Base-by-base conservation (phyloP, 2,797 vertebrate genomes). In the Ambastaia sidthimunki region DNA sequence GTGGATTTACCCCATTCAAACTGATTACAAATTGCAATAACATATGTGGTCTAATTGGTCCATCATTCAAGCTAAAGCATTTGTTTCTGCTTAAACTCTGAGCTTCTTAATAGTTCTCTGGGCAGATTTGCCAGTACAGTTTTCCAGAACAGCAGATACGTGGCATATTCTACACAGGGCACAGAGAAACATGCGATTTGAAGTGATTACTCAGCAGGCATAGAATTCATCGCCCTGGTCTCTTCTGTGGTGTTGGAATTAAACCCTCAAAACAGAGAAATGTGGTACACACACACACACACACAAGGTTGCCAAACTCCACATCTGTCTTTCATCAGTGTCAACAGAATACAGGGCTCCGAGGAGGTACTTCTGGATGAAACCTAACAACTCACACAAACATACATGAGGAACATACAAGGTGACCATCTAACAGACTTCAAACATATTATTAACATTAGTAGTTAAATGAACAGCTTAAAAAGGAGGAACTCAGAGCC, bases 251-350 rank as follows among this genome's bases (percentile, higher is more conserved):
- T 57, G 62, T 21, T 72, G 66, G 31, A 47, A 16, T 75, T 71
- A 59, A 83, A 57, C 66, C 71, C 48, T 34, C 25, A 62, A 7
- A 50, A 60, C 52, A 65, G 44, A 74, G n/a, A 21, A 76, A 1
- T 54, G 28, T 54, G 28, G 62, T 47, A 76, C 69, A 76, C 15
- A 71, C 74, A 71, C 60, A 72, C 50, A 60, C 16, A 19, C n/a
- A 76, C 65, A 48, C 44, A 50, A 19, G 25, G 25, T 65, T 82
- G 89, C 91, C 91, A 92, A 84, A 76, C 48, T 31, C 73, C 72
- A 91, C 93, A 93, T 94, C 91, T 94, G 93, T 62, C 82, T 87
- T 86, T 80, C 83, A 86, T 89, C 84, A 86, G 78, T 60, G 63
- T 78, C 74, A 82, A 74, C 74, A 72, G 62, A 82, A 75, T 70